Conservation (phyloP, 2,797 vertebrate genomes). For the Pantherophis alleghaniensis region DNA sequence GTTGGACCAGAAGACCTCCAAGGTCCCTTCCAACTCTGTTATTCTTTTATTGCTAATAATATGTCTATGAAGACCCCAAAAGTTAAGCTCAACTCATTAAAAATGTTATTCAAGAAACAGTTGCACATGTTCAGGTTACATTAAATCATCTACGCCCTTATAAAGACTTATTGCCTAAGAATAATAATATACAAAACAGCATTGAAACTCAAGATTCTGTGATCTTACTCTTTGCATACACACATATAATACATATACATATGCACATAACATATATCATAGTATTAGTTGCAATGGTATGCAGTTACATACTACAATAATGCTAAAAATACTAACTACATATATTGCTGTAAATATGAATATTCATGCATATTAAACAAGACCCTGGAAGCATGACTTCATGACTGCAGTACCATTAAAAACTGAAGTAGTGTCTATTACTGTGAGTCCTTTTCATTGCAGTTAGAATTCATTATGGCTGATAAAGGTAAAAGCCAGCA, state of each 20-base stretch:
- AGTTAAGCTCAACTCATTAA: not conserved
- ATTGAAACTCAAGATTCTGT: not conserved
- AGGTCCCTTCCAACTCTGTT: not conserved
- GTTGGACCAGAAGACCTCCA: not conserved
- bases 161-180: not conserved
- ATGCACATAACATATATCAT: not conserved
- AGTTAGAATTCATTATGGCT: not conserved
- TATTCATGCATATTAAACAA: not conserved
- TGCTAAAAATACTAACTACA: not conserved
- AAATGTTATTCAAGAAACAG: not conserved
- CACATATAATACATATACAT: not conserved
- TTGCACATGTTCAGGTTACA: not conserved
- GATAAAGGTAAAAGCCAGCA: not conserved
- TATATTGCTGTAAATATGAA: not conserved
- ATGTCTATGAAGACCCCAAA: not conserved
- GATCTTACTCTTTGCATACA: not conserved
- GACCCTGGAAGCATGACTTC: not conserved
- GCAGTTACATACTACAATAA: not conserved
- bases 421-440: not conserved
- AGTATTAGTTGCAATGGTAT: not conserved
- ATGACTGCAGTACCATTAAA: not conserved
- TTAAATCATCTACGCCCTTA: not conserved
- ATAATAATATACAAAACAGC: not conserved
- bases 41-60: not conserved
- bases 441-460: not conserved